A percentile compares a stretch with the other conserved stretches of the same genome.
Conservation (phyloP, 2,888 invertebrate species). For the Rhagonycha fulva region DNA sequence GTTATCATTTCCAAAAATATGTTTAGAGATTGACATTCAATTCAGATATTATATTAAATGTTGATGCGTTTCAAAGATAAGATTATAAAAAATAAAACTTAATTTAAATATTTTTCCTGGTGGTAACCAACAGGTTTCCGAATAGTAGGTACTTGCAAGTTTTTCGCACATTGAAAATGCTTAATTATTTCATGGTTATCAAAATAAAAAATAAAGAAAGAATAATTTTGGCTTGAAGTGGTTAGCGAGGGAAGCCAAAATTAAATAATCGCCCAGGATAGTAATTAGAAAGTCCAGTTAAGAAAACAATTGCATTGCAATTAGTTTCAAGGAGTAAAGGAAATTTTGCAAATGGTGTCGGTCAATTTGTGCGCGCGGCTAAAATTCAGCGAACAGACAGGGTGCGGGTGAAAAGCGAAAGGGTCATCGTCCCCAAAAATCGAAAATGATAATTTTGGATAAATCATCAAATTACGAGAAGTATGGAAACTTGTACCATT, state of each 20-base stretch:
- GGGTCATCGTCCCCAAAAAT: conserved; percentile 52
- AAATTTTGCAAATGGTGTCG: conserved; percentile 16
- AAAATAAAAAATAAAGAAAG: not conserved
- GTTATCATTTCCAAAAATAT: not conserved
- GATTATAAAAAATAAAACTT: not conserved
- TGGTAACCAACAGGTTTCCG: not conserved
- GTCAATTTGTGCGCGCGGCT: conserved; percentile 19
- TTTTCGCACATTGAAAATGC: not conserved
- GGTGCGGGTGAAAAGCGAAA: conserved; percentile 58
- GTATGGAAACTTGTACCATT: not conserved
- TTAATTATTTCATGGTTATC: not conserved
- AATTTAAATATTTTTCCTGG: not conserved
- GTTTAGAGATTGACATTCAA: not conserved
- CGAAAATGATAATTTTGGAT: conserved; percentile 4
- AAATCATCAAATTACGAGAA: not conserved
- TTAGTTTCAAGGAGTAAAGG: not conserved
- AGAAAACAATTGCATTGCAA: not conserved
- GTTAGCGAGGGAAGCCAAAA: not conserved
- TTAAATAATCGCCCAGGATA: not conserved
- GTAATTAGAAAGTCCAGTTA: not conserved
- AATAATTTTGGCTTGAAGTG: not conserved
- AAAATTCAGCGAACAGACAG: conserved; percentile 36
- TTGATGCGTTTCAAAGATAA: not conserved
- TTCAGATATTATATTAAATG: not conserved
- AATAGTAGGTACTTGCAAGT: not conserved